Conservation (phyloP, 2,888 invertebrate genomes). For the Tanypteryx hageni region DNA sequence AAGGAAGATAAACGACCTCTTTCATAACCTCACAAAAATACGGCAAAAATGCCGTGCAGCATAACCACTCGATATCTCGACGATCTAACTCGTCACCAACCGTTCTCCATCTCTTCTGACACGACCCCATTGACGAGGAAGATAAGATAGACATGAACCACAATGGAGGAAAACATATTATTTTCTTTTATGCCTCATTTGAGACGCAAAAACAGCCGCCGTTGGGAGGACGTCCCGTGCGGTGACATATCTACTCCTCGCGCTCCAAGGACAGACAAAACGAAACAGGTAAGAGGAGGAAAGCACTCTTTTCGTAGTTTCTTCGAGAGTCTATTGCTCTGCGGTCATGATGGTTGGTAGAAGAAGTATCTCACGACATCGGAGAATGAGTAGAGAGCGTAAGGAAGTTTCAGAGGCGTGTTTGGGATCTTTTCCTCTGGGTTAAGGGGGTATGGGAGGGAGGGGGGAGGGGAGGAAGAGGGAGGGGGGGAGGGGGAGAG, state of each 20-base stretch:
- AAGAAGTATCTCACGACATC: too few species aligned
- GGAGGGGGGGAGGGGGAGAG: background rate
- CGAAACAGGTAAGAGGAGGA: background rate
- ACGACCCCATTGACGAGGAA: background rate
- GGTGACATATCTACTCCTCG: slow-evolving; percentile 21
- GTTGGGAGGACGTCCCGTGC: background rate
- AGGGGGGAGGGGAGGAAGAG: background rate
- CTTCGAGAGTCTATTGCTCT: background rate
- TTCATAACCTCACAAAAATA: background rate
- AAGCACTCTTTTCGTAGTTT: background rate
- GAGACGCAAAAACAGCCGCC: slow-evolving; percentile 10
- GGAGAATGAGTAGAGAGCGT: too few species aligned
- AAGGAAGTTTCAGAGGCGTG: too few species aligned
- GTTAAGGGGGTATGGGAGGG: too few species aligned
- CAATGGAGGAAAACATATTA: slow-evolving; percentile 50
- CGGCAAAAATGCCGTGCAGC: background rate
- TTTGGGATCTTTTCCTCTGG: too few species aligned
- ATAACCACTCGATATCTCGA: background rate
- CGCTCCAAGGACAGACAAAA: background rate
- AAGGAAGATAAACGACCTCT: background rate
- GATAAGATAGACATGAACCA: slow-evolving; percentile 35
- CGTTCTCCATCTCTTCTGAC: background rate
- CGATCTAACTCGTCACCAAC: background rate
- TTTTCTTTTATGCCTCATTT: slow-evolving; percentile 57
- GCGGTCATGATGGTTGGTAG: background rate